phyloP scores from a whole-genome alignment of 2,888 invertebrate genomes.

The Epirrhoe tristata region DNA sequence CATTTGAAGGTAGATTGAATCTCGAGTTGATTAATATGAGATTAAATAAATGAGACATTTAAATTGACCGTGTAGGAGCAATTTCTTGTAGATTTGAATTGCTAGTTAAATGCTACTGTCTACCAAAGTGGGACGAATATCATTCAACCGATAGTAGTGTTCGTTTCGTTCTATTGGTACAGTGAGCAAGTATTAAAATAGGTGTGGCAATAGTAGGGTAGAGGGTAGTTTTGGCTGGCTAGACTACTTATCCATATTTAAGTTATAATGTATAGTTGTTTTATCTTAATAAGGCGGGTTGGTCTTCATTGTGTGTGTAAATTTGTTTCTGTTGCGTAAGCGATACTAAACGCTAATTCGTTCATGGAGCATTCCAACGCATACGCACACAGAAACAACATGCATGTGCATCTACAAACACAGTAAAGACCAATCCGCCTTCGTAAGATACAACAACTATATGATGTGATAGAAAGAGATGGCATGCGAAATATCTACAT shows the following conservation, averaged over 20 bases:
- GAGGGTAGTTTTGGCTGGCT: neutral
- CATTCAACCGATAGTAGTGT: neutral
- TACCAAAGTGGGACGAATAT: slow-evolving; percentile 12
- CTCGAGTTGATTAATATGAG: neutral
- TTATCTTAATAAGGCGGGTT: too few relatives aligned
- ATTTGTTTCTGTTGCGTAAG: too few relatives aligned
- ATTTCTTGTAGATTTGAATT: slow-evolving; percentile 12
- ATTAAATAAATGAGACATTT: neutral
- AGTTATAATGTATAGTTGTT: neutral
- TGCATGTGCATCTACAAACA: too few relatives aligned
- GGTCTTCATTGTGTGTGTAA: too few relatives aligned
- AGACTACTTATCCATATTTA: neutral
- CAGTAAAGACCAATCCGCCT: too few relatives aligned
- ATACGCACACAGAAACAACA: too few relatives aligned
- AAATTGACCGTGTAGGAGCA: neutral
- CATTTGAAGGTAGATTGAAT: too few relatives aligned
- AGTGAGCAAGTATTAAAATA: neutral
- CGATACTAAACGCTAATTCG: too few relatives aligned
- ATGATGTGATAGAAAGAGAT: neutral
- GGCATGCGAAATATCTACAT: neutral
- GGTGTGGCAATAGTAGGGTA: neutral
- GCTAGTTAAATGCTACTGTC: slow-evolving; percentile 2
- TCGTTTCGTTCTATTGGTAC: neutral
- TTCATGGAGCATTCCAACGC: too few relatives aligned
- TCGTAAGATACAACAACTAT: too few relatives aligned